Conservation (phyloP, 2,797 vertebrate genomes). For the Notolabrus celidotus region DNA sequence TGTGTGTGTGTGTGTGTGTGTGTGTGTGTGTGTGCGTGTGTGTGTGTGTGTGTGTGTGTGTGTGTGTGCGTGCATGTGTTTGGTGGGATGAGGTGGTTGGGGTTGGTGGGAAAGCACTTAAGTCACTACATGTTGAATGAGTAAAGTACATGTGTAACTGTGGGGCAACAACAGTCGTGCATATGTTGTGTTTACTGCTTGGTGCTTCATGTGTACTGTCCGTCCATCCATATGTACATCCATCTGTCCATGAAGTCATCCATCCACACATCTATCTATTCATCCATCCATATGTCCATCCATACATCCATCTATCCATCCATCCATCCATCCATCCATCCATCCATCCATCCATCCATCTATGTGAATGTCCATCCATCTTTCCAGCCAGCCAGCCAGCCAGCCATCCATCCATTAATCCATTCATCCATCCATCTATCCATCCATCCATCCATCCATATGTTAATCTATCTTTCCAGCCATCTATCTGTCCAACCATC, state of each 20-base stretch:
- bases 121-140: conserved; percentile 51
- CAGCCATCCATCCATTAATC: background rate
- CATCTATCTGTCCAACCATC: too few relatives aligned
- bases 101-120: conserved; percentile 37
- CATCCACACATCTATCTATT: background rate
- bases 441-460: too few relatives aligned
- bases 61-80: too few relatives aligned
- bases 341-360: background rate
- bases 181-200: conserved; percentile 9
- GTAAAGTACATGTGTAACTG: conserved; percentile 45
- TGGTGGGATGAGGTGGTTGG: too few relatives aligned
- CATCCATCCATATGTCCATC: background rate
- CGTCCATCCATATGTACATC: background rate
- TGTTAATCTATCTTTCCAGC: too few relatives aligned
- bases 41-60: background rate
- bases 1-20: background rate
- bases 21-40: background rate
- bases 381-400: background rate
- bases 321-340: background rate
- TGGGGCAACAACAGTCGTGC: conserved; percentile 12
- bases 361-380: background rate
- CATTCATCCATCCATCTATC: background rate
- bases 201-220: conserved; percentile 7
- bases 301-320: background rate
- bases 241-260: background rate